Conservation (phyloP, 2,797 vertebrate genomes). For the Tokudaia tokunoshimensis region DNA sequence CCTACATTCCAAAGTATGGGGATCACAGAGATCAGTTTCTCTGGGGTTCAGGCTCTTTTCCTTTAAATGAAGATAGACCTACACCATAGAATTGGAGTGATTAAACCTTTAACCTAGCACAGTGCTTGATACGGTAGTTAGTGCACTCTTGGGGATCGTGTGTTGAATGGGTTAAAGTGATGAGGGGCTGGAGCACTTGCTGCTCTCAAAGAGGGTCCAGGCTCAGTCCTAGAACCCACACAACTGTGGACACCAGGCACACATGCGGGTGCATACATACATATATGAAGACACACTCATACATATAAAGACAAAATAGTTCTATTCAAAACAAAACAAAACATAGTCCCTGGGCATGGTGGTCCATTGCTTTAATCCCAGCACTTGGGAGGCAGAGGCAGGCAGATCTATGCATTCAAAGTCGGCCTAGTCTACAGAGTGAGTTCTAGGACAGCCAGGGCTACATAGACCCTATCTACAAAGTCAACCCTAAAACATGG, state of each 20-base stretch:
- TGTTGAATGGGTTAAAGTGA: conserved; percentile 5
- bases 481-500: not conserved
- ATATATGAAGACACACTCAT: not conserved
- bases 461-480: not conserved
- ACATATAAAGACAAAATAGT: not conserved
- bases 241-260: not conserved
- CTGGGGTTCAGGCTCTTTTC: conserved; percentile 2
- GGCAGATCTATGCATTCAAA: not conserved
- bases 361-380: not conserved
- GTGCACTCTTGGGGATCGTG: not conserved
- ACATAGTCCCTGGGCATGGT: not conserved
- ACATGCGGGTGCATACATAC: not conserved
- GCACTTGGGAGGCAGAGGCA: not conserved
- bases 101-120: not conserved
- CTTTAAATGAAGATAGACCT: not conserved
- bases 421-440: not conserved
- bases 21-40: not conserved
- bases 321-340: not conserved
- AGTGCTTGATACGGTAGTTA: not conserved
- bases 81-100: not conserved
- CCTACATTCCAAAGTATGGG: not conserved
- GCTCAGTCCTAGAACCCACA: not conserved
- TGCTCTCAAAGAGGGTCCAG: not conserved
- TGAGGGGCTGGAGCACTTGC: not conserved
- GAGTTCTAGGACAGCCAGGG: not conserved